Evolutionary conservation across 2,113 vertebrate genomes (phyloP).

Genomic region (Tychaedon coryphoeus): DNA sequence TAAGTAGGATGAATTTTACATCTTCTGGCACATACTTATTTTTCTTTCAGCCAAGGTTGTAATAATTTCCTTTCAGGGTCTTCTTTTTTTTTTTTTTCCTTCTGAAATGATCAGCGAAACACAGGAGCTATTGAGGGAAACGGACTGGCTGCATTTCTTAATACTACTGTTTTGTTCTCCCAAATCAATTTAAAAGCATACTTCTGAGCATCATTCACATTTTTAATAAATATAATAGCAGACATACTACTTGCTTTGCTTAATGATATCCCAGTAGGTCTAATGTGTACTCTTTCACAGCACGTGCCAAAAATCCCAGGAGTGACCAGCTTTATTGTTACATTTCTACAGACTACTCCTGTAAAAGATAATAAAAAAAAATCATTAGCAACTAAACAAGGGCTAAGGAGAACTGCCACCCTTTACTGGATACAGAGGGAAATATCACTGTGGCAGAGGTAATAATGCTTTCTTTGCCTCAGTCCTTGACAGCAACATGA

Average conservation of each 20-base stretch:
- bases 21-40: not conserved
- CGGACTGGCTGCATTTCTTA: constrained; percentile 26
- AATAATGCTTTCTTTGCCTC: not conserved
- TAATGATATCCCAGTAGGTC: not conserved
- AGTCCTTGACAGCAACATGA: not conserved
- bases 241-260: constrained; percentile 1
- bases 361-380: not conserved
- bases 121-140: constrained; percentile 18
- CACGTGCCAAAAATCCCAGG: not conserved
- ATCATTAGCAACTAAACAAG: not conserved
- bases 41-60: constrained; percentile 20
- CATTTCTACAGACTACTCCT: not conserved
- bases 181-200: constrained; percentile 45
- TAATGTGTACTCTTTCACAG: not conserved
- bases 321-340: not conserved
- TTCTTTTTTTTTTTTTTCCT: not conserved
- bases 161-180: constrained; percentile 29
- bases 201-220: constrained; percentile 40
- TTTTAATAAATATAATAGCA: constrained; percentile 47
- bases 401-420: not conserved
- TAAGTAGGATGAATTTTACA: not conserved
- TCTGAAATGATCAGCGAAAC: constrained; percentile 16
- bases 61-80: not conserved
- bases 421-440: not conserved
- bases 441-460: accelerated